Evolutionary conservation across 2,888 invertebrate species (phyloP), one percentile per base, ranked within the genome.

Genomic region (Drosophila meridionalis): DNA sequence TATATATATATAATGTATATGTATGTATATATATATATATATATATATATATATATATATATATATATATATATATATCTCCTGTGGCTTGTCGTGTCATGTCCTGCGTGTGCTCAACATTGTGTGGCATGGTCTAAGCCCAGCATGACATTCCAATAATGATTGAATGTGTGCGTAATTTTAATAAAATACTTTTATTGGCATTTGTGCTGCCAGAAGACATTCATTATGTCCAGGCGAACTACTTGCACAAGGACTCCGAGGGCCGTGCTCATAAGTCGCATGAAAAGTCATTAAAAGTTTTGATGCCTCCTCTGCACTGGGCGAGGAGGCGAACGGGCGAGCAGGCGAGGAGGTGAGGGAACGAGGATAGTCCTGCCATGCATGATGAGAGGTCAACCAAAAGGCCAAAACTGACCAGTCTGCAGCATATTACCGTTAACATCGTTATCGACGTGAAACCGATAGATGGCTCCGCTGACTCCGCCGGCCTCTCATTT

Each of bases 181-280:
- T 87, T 87, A 85, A 87, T 87, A 87, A 89, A 87, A 87, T 87
- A 87, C 88, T 89, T 89, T 87, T 81, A 89, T 89, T 87, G 90
- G 86, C 86, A 89, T 89, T 87, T 84, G 85, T 77, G 69, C 69
- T 57, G 70, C 61, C 81, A 71, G 71, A 87, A 82, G 75, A 60
- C 70, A 81, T 73, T 76, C 73, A 73, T 71, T 73, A 73, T 69
- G 66, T n/a, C 32, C 12, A 45, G 42, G 34, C 59, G 30, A 62
- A 45, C 59, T 42, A 45, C 47, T 52, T 45, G 50, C 6, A 53
- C 26, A 14, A 65, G 64, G 68, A 64, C 61, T 50, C 56, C 53
- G 20, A 42, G 62, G 28, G 43, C 66, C 71, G 61, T 79, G 70
- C 69, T 82, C 69, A 73, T 80, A 73, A 74, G 82, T 70, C 81